Evolutionary conservation across 2,797 vertebrate species (phyloP).

Genomic region (Clarias pachynema): DNA sequence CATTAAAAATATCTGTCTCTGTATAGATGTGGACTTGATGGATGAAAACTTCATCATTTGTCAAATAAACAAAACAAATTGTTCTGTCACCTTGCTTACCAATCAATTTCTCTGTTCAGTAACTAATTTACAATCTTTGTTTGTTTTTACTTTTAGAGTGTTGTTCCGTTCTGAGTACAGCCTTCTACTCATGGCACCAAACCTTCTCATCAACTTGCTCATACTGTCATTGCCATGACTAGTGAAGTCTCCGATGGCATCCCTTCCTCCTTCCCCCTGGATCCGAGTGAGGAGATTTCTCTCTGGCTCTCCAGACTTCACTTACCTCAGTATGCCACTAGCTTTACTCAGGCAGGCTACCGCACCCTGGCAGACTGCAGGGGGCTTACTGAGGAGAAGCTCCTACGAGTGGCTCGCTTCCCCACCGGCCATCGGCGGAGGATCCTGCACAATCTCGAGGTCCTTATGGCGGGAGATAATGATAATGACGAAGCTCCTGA

Average conservation of each 20-base stretch:
- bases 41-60: not conserved
- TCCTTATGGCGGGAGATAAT: conserved; percentile 43
- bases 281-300: conserved; percentile 70
- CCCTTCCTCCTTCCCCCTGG: conserved; percentile 74
- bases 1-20: not conserved
- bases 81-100: not conserved
- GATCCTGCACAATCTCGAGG: conserved; percentile 85
- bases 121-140: not conserved
- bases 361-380: conserved; percentile 75
- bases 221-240: conserved; percentile 25
- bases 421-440: conserved; percentile 92
- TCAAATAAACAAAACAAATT: not conserved
- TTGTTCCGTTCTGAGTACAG: not conserved
- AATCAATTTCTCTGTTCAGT: not conserved
- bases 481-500: conserved; percentile 5
- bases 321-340: conserved; percentile 80
- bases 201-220: not conserved
- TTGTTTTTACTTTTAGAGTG: not conserved
- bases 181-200: conserved; percentile 4
- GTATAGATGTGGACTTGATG: not conserved
- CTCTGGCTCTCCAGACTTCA: conserved; percentile 84
- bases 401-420: conserved; percentile 80
- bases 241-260: conserved; percentile 46
- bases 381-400: conserved; percentile 76
- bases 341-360: conserved; percentile 80